Base-by-base conservation (phyloP, 2,888 invertebrate genomes). In the Conus canariensis region DNA sequence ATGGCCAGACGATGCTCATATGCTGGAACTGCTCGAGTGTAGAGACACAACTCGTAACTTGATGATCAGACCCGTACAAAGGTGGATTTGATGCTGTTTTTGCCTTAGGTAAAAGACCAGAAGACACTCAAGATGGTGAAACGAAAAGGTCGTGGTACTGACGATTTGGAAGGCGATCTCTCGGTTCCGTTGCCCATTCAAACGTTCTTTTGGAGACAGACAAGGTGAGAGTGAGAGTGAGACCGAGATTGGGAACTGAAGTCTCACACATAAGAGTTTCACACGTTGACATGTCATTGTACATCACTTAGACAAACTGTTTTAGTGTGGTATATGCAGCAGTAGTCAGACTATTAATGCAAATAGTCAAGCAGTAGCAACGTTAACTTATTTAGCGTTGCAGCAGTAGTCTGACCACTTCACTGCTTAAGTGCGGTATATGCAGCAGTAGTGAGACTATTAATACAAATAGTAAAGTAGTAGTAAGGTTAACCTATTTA, bases 141-240 rank as follows among this genome's bases (percentile, higher is more conserved):
- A 91, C 92, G 96, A 85, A 96, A 96, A 91, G 92, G 92, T 14
- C 93, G 93, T 12, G 93, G 94, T 25, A 94, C 94, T 12, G 94
- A 95, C 77, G 95, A 95, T 90, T 56, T 92, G 90, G 95, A 95
- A 56, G 93, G 94, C 58, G 96, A 96, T 87, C 93, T 95, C 86
- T 94, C 95, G 90, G 97, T 99, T 92, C 99, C 99, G 0, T 98
- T 99, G 92, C 98, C 99, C 1, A 98, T 99, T 91, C 99, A 99
- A 97, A 98, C 98, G 94, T 99, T 99, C 97, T 97, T 99, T 92
- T 99, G 99, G 99, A 97, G 98, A 94, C 99, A 99, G 97, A 98
- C 99, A 92, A 97, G 98, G 98, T 98, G 90, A 88, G 88, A 70
- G 5, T 30, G 22, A 59, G 25, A 16, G 60, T 16, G n/a, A 85